These are phyloP conservation scores for Sinocyclocheilus anophthalmus DNA, from an alignment of 2,113 vertebrate species.

Conservation along the genomic window DNA sequence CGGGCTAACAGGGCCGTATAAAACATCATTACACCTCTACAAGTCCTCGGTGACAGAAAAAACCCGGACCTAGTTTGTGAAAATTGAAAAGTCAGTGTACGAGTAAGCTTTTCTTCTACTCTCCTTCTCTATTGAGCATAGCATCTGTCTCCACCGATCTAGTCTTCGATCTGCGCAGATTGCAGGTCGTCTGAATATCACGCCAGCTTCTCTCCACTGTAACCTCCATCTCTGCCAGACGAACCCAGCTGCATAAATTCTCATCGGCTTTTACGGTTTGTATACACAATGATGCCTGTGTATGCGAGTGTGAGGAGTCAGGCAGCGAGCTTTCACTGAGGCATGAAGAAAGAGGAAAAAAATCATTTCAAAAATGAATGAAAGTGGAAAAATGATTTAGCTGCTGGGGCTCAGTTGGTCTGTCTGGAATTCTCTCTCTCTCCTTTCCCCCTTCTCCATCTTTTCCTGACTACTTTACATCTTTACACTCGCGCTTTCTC, in stretches of 20 bases:
- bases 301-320: constrained; percentile 77
- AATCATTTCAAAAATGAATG: constrained; percentile 66
- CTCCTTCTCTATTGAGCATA: constrained; percentile 50
- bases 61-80: background rate
- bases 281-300: constrained; percentile 81
- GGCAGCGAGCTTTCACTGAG: constrained; percentile 69
- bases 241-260: constrained; percentile 84
- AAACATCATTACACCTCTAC: constrained; percentile 3
- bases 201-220: constrained; percentile 61
- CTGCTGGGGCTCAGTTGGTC: constrained; percentile 49
- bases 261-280: constrained; percentile 80
- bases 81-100: constrained; percentile 2
- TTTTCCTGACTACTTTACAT: background rate
- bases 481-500: background rate
- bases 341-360: constrained; percentile 58
- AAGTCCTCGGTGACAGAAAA: background rate
- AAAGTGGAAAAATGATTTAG: constrained; percentile 73
- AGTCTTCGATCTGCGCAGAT: constrained; percentile 52
- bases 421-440: constrained; percentile 12
- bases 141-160: constrained; percentile 6
- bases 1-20: background rate
- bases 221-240: constrained; percentile 72
- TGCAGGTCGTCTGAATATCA: constrained; percentile 58
- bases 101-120: background rate
- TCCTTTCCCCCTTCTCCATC: background rate